phyloP scores from a whole-genome alignment of 1,140 invertebrate genomes.

The Pectinophora gossypiella region DNA sequence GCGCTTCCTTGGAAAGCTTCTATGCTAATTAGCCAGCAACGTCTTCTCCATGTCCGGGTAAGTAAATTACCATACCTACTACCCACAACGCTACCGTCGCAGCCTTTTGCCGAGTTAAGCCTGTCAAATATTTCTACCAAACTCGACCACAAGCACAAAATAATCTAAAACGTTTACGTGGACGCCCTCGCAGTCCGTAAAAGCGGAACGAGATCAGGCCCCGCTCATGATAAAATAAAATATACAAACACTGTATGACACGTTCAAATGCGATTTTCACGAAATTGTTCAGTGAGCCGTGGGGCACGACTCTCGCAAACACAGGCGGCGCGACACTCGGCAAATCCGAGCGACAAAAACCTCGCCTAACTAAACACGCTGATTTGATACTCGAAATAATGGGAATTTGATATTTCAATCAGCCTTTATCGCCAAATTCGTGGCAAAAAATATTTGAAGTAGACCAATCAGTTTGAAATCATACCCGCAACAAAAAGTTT shows the following conservation, averaged over 20 bases:
- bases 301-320: slow-evolving; percentile 24
- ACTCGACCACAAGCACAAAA: too few relatives aligned
- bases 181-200: not conserved
- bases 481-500: too few relatives aligned
- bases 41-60: slow-evolving; percentile 3
- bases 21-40: slow-evolving; percentile 3
- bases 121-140: too few relatives aligned
- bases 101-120: too few relatives aligned
- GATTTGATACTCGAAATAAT: not conserved
- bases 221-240: slow-evolving; percentile 11
- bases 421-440: not conserved
- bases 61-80: slow-evolving; percentile 11
- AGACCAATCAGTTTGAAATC: too few relatives aligned
- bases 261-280: slow-evolving; percentile 27
- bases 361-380: not conserved
- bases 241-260: slow-evolving; percentile 27
- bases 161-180: too few relatives aligned
- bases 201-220: not conserved
- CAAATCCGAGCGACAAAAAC: too few relatives aligned
- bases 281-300: slow-evolving; percentile 35
- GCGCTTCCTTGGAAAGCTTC: not conserved
- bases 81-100: too few relatives aligned
- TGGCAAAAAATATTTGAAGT: not conserved
- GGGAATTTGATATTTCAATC: not conserved
- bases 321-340: slow-evolving; percentile 7